Conservation (phyloP, 2,113 vertebrate species). For the Gulo gulo region DNA sequence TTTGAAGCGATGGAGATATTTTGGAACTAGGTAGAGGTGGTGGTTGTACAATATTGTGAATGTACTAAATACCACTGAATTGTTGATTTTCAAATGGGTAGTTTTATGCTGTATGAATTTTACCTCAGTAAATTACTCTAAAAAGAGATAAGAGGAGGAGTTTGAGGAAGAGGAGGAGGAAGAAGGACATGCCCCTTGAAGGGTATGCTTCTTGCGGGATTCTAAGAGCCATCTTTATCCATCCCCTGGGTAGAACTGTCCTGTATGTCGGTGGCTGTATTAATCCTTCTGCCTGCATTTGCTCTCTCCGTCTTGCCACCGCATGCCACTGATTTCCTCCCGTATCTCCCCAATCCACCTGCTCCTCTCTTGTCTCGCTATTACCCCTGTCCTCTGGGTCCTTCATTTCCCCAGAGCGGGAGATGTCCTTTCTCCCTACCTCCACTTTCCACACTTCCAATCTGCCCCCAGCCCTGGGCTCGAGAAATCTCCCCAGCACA, state of each 20-base stretch:
- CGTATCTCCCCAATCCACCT: background rate
- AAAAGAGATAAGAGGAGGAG: background rate
- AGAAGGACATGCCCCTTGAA: background rate
- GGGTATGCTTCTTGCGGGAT: background rate
- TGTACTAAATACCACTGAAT: background rate
- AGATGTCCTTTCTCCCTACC: background rate
- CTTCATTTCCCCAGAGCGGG: background rate
- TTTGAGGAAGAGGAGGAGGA: background rate
- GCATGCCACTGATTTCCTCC: accelerated
- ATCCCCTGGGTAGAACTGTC: accelerated
- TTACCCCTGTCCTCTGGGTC: background rate
- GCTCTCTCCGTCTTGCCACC: background rate
- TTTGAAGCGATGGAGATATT: background rate
- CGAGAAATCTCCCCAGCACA: background rate
- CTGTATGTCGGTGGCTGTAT: accelerated
- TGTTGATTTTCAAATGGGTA: background rate
- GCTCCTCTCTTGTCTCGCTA: background rate
- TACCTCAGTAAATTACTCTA: background rate
- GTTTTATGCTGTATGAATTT: background rate
- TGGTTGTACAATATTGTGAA: too few relatives aligned
- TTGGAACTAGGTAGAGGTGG: background rate
- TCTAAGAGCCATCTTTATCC: background rate
- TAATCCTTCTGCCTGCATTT: background rate
- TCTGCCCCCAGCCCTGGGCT: background rate
- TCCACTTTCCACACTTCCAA: background rate